Evolutionary conservation across 2,888 invertebrate species (phyloP).

Genomic region (Leucoma salicis): DNA sequence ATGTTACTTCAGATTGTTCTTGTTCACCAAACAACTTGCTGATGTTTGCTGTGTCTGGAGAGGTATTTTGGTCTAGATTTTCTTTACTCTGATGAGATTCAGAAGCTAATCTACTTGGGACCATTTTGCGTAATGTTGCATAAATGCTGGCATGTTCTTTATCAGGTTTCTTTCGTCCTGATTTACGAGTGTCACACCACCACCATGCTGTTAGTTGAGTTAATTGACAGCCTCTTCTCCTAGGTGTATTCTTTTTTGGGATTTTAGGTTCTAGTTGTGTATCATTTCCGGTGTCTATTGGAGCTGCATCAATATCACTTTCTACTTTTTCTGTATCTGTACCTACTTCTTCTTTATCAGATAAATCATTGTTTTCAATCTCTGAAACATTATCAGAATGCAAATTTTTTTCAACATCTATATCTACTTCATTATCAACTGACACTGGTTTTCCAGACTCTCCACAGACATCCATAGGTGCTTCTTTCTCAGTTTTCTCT

Average conservation of each 20-base stretch:
- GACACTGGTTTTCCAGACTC: constrained; percentile 50
- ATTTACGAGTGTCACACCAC: constrained; percentile 85
- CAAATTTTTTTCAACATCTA: constrained; percentile 49
- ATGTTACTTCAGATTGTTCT: constrained; percentile 40
- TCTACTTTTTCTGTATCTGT: constrained; percentile 64
- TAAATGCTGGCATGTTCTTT: constrained; percentile 81
- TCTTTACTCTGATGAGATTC: constrained; percentile 62
- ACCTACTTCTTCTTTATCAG: constrained; percentile 65
- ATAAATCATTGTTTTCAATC: constrained; percentile 67
- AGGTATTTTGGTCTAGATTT: constrained; percentile 75
- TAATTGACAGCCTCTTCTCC: constrained; percentile 87
- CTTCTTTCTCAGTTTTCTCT: constrained; percentile 51
- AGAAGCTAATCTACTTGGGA: constrained; percentile 83
- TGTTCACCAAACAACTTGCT: constrained; percentile 83
- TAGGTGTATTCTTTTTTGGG: constrained; percentile 74
- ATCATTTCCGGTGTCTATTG: constrained; percentile 44
- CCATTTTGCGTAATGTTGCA: constrained; percentile 85
- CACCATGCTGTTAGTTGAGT: constrained; percentile 89
- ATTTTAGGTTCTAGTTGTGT: constrained; percentile 58
- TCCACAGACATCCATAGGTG: constrained; percentile 61
- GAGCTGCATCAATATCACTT: constrained; percentile 54
- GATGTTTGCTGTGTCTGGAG: constrained; percentile 84
- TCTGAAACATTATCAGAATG: constrained; percentile 51
- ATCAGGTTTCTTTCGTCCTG: constrained; percentile 71
- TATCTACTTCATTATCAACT: constrained; percentile 46